Base-by-base conservation (phyloP, 1,140 invertebrate genomes). In the Lordiphosa mommai region DNA sequence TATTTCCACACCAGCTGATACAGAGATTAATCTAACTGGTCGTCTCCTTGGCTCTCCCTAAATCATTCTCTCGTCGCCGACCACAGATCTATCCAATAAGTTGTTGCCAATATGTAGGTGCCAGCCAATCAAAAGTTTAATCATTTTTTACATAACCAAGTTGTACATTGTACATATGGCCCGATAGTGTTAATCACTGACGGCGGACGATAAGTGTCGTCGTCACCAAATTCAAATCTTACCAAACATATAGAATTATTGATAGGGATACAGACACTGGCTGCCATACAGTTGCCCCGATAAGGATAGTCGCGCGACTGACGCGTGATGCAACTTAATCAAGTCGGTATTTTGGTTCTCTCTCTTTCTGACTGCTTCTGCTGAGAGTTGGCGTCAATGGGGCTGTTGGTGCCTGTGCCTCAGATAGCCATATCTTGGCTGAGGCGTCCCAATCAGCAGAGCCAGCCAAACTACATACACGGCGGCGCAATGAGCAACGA, bases 261-360 rank as follows among this genome's bases (percentile, higher is more conserved):
- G 77, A 82, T 80, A 74, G 61, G 69, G 74, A 74, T 63, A 60
- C 48, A 41, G 16, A 34, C 14, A 20, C 37, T 27, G 23, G 17
- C 40, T 41, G 49, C 34, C 51, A 57, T 57, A 37, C 50, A 51
- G 52, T 58, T 80, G 55, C 52, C 41, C 61, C 70, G 76, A 80
- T 82, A 80, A 82, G 76, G 68, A 74, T 71, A 71, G 76, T 71
- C 74, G 57, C 74, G 74, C 70, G 76, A 80, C 53, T 30, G 38
- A 38, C 61, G 50, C 66, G 76, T 76, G 76, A 80, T 80, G 76
- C 76, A 80, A 67, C 61, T 74, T 82, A 82, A 82, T 80, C 76
- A 82, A 80, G 71, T 74, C 74, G 65, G 38, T n/a, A 34, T 71
- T 65, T 77, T 59, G 67, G n/a, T n/a, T n/a, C n/a, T n/a, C n/a